Percentiles rank a stretch among this genome's conserved stretches.
Conservation (phyloP, 2,113 vertebrate genomes). For the Apteryx mantelli region DNA sequence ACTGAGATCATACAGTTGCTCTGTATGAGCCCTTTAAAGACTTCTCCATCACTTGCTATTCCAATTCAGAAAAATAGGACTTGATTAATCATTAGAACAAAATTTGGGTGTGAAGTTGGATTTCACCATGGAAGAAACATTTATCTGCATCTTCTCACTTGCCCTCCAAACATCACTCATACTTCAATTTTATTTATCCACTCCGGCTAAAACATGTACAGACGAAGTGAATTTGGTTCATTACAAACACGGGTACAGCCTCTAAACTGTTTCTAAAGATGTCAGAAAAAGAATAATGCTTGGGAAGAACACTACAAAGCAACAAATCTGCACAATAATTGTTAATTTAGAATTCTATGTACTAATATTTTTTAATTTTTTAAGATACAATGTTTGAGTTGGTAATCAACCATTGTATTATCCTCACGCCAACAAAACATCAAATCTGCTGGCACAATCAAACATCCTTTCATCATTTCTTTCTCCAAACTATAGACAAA, state of each 20-base stretch:
- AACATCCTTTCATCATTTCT: background rate
- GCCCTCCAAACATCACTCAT: background rate
- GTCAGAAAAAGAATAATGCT: background rate
- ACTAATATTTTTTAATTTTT: background rate
- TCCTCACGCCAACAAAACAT: background rate
- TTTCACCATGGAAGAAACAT: background rate
- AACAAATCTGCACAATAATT: background rate
- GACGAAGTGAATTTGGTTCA: background rate
- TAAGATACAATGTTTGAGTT: background rate
- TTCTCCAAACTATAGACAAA: slow-evolving; percentile 3
- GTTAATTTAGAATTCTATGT: background rate
- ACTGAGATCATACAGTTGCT: background rate
- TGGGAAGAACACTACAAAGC: background rate
- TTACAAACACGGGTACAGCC: background rate
- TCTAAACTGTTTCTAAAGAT: background rate
- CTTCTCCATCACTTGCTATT: background rate
- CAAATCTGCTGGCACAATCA: background rate
- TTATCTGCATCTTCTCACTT: background rate
- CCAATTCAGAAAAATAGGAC: background rate
- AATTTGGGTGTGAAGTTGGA: background rate
- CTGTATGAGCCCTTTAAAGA: background rate
- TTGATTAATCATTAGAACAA: background rate
- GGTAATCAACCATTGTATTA: background rate
- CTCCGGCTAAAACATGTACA: background rate
- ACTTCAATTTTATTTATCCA: background rate